Evolutionary conservation across 1,140 invertebrate genomes (phyloP), one percentile per base, ranked within the genome.

Genomic region (Copidosoma floridanum): DNA sequence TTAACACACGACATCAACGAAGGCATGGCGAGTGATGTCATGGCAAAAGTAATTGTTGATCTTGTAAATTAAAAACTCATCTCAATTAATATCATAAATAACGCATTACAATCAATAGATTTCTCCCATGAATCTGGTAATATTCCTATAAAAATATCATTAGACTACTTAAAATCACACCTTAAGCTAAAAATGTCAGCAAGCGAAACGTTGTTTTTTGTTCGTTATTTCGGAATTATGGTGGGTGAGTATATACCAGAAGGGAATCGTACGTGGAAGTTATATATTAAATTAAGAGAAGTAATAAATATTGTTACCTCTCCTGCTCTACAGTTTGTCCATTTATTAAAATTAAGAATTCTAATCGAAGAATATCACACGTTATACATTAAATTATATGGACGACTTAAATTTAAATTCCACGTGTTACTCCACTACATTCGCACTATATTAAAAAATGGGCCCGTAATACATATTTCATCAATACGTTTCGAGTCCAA

Each of bases 1-100:
- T 16, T 23, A 5, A 61, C 57, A 48, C 53, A 65, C 43, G 63
- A 65, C 29, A 7, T 65, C 41, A 20, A 41, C n/a, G 63, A 65
- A 50, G 63, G 57, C 7, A 43, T 50, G 5, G 60, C 58, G 3
- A 26, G n/a, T 6, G 57, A 61, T 52, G 44, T 51, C 18, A 40
- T 65, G 32, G 21, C 32, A n/a, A n/a, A n/a, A n/a, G n/a, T n/a
- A n/a, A n/a, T n/a, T n/a, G n/a, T n/a, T n/a, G n/a, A n/a, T n/a
- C n/a, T n/a, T n/a, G n/a, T n/a, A n/a, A n/a, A n/a, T n/a, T n/a
- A n/a, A n/a, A n/a, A n/a, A n/a, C n/a, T n/a, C n/a, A n/a, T n/a
- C n/a, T n/a, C n/a, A n/a, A n/a, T n/a, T n/a, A n/a, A n/a, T n/a
- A n/a, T n/a, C n/a, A n/a, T n/a, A n/a, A 35, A 35, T 35, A 35